Evolutionary conservation across 1,140 invertebrate genomes (phyloP), one percentile per base, ranked within the genome.

Genomic region (Achatina immaculata): DNA sequence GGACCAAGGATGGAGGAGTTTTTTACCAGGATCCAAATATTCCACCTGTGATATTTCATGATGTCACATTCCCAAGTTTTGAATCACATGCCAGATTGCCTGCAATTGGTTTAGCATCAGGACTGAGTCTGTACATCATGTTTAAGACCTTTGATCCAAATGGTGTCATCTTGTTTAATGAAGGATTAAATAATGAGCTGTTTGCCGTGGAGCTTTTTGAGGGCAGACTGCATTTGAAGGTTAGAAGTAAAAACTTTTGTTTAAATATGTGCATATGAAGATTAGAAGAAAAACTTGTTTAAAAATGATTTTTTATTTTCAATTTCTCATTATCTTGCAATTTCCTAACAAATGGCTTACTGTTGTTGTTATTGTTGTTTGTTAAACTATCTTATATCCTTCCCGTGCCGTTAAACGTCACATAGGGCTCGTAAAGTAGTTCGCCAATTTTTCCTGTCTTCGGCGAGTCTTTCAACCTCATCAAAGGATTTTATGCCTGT

Each of bases 121-220:
- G 68, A 9, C 81, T 88, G 36, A 84, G 83, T 62, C 80, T 90
- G 0, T 79, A 87, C 38, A 87, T 90, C 72, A 82, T 88, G 71
- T 90, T 91, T 74, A 90, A 89, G 82, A 91, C 90, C 9, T 82
- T 96, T 82, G 91, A 94, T 19, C 92, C 94, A 0, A 95, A 96
- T 80, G 97, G 96, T 0, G 89, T 99, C 0, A 89, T 99, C 0
- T 91, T 99, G 0, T 99, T 98, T 92, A 98, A 98, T 88, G 96
- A 96, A 0, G 98, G 98, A 89, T 95, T 96, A 85, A 93, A 95
- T 21, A 96, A 97, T 86, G 97, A 99, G 89, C 99, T 98, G 88
- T 93, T 99, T 34, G 95, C 97, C 0, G 88, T 99, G 38, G 97
- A 99, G 89, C 91, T 98, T 0, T 91, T 94, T 28, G 93, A 95